phyloP scores from a whole-genome alignment of 2,888 invertebrate genomes.

The Drosophila neoperkinsi region DNA sequence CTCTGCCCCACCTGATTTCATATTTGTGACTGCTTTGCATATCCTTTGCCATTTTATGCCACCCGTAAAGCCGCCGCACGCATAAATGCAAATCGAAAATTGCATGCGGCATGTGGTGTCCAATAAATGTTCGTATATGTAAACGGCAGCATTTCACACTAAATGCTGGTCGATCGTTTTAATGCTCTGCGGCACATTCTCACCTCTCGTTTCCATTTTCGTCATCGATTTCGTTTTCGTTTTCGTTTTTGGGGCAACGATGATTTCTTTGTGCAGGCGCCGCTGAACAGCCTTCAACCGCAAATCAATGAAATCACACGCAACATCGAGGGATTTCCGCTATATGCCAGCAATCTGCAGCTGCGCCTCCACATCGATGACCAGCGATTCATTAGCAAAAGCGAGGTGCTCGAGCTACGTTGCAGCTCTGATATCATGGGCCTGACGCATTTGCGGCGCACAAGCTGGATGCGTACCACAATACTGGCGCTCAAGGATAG shows the following conservation, averaged over 20 bases:
- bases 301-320: slow-evolving; percentile 85
- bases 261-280: slow-evolving; percentile 72
- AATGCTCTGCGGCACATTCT: not conserved
- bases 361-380: slow-evolving; percentile 84
- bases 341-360: slow-evolving; percentile 83
- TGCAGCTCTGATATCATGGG: slow-evolving; percentile 83
- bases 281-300: slow-evolving; percentile 80
- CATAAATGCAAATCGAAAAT: slow-evolving; percentile 46
- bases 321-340: slow-evolving; percentile 82
- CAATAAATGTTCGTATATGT: not conserved
- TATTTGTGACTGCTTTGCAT: slow-evolving; percentile 32
- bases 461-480: slow-evolving; percentile 79
- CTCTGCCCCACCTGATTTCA: slow-evolving; percentile 38
- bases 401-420: slow-evolving; percentile 83
- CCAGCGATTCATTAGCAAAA: slow-evolving; percentile 83
- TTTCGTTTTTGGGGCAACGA: slow-evolving; percentile 6
- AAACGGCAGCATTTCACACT: slow-evolving; percentile 5
- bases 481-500: slow-evolving; percentile 83
- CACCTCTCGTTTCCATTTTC: not conserved
- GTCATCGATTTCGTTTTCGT: not conserved
- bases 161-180: slow-evolving; percentile 16
- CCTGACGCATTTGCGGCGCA: slow-evolving; percentile 78
- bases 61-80: slow-evolving; percentile 28
- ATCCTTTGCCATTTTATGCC: slow-evolving; percentile 31
- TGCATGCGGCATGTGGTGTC: slow-evolving; percentile 31